These are phyloP conservation scores for Nemapogon koenigi DNA, from an alignment of 2,888 invertebrate species.

Conservation along the genomic window DNA sequence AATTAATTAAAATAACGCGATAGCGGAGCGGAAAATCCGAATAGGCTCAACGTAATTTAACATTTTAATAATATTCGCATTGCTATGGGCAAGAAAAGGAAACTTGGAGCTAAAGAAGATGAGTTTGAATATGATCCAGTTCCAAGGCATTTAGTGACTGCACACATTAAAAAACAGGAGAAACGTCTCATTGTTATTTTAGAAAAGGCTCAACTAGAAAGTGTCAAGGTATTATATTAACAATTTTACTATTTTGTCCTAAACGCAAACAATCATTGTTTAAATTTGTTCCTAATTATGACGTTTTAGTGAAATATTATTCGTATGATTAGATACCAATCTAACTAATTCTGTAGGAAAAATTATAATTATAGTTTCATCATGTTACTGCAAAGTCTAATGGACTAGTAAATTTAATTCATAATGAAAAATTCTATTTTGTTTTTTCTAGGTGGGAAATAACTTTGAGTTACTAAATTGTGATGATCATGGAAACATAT, in stretches of 20 bases:
- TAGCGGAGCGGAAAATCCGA: too few relatives aligned
- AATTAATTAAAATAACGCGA: slow-evolving; percentile 8
- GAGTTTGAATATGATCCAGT: slow-evolving; percentile 81
- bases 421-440: neutral
- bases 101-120: slow-evolving; percentile 58
- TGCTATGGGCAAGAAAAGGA: slow-evolving; percentile 54
- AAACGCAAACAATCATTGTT: neutral
- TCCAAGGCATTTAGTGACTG: slow-evolving; percentile 78
- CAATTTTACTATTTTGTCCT: slow-evolving; percentile 11
- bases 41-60: too few relatives aligned
- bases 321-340: too few relatives aligned
- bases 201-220: slow-evolving; percentile 94
- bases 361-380: too few relatives aligned
- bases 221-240: slow-evolving; percentile 80
- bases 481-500: slow-evolving; percentile 87
- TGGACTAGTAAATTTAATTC: neutral
- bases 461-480: slow-evolving; percentile 91
- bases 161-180: slow-evolving; percentile 81
- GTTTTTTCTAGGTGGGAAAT: slow-evolving; percentile 76
- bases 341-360: too few relatives aligned
- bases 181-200: slow-evolving; percentile 92
- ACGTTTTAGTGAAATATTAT: neutral
- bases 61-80: too few relatives aligned
- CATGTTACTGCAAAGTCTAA: too few relatives aligned
- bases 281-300: neutral